These are phyloP conservation scores for Phrynosoma platyrhinos DNA, from an alignment of 2,113 vertebrate species.

Conservation along the genomic window DNA sequence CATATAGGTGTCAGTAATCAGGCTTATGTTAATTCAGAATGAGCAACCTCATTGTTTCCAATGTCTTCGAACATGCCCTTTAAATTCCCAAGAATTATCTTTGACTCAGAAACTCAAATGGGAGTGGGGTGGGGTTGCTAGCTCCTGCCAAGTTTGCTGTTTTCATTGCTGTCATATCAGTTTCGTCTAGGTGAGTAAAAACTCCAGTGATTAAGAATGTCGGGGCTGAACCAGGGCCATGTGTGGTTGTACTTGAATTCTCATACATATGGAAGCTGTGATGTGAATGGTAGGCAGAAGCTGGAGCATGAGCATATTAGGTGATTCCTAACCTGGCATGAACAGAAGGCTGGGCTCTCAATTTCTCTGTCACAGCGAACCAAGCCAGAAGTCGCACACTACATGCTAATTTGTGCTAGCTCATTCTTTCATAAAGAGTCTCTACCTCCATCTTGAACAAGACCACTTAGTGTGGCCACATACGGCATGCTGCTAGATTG, in stretches of 20 bases:
- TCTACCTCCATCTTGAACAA: no score
- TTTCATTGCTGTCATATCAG: not conserved
- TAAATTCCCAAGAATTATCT: not conserved
- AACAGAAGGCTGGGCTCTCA: not conserved
- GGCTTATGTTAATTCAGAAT: not conserved
- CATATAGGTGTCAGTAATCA: not conserved
- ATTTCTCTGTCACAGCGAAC: no score
- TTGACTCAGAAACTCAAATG: no score
- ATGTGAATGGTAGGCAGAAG: not conserved
- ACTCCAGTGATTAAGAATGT: not conserved
- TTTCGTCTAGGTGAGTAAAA: not conserved
- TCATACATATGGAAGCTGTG: not conserved
- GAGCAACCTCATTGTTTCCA: not conserved
- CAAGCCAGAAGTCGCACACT: not conserved
- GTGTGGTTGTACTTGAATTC: not conserved
- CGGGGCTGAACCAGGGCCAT: not conserved
- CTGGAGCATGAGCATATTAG: not conserved
- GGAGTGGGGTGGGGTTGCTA: not conserved
- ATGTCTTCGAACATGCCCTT: not conserved
- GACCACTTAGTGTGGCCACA: not conserved
- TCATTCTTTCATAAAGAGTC: not conserved
- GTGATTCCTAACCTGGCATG: not conserved
- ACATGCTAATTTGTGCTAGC: not conserved
- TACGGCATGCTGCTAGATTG: not conserved
- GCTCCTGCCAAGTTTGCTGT: not conserved